Evolutionary conservation across 2,113 vertebrate species (phyloP).

Genomic region (Leptobrachium leishanense): DNA sequence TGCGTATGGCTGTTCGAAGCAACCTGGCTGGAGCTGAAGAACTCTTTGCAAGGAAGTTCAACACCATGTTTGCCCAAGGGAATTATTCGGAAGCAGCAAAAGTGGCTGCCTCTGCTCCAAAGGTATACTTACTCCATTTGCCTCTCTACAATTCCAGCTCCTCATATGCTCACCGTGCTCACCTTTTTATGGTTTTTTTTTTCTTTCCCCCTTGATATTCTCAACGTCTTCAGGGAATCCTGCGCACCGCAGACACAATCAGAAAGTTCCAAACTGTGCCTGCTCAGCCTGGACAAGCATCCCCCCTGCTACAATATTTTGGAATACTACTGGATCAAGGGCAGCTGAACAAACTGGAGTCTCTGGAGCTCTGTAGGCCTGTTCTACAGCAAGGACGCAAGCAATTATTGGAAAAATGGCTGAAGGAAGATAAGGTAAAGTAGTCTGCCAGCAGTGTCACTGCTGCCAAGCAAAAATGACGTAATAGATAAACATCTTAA

Average conservation of each 20-base stretch:
- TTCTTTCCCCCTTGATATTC: background rate
- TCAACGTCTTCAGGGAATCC: constrained; percentile 70
- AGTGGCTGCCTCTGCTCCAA: constrained; percentile 86
- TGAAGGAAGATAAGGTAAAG: constrained; percentile 89
- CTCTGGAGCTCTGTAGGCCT: constrained; percentile 85
- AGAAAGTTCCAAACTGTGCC: constrained; percentile 87
- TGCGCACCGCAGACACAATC: constrained; percentile 86
- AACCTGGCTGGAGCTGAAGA: constrained; percentile 89
- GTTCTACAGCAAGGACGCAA: constrained; percentile 89
- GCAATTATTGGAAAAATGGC: constrained; percentile 90
- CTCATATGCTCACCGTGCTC: background rate
- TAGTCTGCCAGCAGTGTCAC: too few relatives aligned
- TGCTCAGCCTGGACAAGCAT: constrained; percentile 83
- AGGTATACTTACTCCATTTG: constrained; percentile 65
- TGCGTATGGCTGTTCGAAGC: constrained; percentile 85
- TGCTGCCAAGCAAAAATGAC: too few relatives aligned
- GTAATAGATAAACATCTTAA: too few relatives aligned
- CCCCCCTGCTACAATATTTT: constrained; percentile 88
- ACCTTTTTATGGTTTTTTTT: background rate
- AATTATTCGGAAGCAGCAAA: constrained; percentile 88
- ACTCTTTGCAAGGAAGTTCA: constrained; percentile 86
- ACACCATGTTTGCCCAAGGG: constrained; percentile 83
- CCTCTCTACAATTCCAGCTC: too few relatives aligned
- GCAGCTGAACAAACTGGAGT: constrained; percentile 89
- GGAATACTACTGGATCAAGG: constrained; percentile 89